phyloP scores from a whole-genome alignment of 1,140 invertebrate genomes.

The Panulirus ornatus region DNA sequence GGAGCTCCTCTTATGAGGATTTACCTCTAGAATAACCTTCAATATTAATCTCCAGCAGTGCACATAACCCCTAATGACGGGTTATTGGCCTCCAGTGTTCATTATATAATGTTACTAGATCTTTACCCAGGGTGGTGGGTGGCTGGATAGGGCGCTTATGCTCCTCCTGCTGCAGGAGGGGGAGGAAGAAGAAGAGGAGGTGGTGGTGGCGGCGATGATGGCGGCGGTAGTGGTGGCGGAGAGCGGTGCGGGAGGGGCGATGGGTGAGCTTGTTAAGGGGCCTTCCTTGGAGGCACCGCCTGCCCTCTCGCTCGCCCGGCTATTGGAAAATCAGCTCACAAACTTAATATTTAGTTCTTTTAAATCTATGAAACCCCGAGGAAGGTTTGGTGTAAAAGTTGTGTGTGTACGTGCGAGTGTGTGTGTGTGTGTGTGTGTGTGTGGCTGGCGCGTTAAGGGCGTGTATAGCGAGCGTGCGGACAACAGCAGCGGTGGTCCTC shows the following conservation, averaged over 20 bases:
- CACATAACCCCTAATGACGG: constrained; percentile 68
- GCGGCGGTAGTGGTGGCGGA: neutral
- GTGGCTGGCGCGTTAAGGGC: constrained; percentile 61
- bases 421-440: too few relatives aligned
- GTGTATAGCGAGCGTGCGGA: constrained; percentile 64
- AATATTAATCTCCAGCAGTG: constrained; percentile 53
- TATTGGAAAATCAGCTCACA: constrained; percentile 70
- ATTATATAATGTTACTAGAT: constrained; percentile 62
- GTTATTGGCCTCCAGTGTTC: constrained; percentile 54
- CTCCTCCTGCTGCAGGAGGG: too few relatives aligned
- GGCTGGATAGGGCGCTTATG: too few relatives aligned
- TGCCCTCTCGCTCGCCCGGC: constrained; percentile 11
- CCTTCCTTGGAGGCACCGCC: neutral
- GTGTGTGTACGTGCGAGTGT: too few relatives aligned
- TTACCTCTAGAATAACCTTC: constrained; percentile 63
- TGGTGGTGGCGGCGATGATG: neutral
- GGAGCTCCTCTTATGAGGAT: constrained; percentile 45
- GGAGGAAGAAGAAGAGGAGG: neutral
- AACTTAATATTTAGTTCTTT: constrained; percentile 70
- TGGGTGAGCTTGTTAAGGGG: constrained; percentile 2
- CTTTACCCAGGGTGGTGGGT: constrained; percentile 21
- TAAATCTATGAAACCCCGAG: constrained; percentile 68
- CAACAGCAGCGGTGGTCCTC: constrained; percentile 62
- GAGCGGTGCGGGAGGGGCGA: constrained; percentile 11
- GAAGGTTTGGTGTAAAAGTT: constrained; percentile 72